Conservation (phyloP, 2,113 vertebrate genomes). For the Fulica atra region DNA sequence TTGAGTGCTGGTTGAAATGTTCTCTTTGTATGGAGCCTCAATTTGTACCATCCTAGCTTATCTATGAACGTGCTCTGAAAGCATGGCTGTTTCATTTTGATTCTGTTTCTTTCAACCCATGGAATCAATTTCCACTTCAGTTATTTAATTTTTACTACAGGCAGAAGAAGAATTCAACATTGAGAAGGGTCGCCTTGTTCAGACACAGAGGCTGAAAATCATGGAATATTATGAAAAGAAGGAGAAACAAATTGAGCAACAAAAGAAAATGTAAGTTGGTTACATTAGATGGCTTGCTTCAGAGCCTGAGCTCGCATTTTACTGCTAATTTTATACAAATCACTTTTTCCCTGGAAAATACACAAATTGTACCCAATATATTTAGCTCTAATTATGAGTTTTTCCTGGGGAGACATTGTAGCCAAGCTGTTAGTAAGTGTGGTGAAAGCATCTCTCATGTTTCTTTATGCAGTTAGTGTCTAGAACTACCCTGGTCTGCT, state of each 20-base stretch:
- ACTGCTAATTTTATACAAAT: neutral
- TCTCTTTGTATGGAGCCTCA: neutral
- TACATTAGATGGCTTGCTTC: neutral
- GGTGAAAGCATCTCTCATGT: neutral
- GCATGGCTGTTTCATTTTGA: constrained; percentile 13
- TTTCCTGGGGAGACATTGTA: neutral
- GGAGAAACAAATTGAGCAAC: constrained; percentile 98
- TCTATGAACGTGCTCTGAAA: neutral
- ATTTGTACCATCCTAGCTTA: neutral
- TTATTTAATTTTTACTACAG: constrained; percentile 72
- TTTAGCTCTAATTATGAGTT: neutral
- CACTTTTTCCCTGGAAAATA: neutral
- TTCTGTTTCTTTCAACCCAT: constrained; percentile 41
- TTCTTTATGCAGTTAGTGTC: neutral
- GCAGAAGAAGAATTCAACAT: constrained; percentile 99
- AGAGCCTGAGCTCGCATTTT: neutral
- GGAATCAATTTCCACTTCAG: constrained; percentile 28
- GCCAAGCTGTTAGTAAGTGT: neutral
- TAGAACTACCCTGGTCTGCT: neutral
- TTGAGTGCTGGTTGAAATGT: neutral
- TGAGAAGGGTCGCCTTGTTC: constrained; percentile 96
- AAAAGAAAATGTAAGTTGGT: constrained; percentile 94
- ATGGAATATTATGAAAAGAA: constrained; percentile 99
- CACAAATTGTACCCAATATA: neutral
- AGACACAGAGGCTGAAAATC: constrained; percentile 97